phyloP scores from a whole-genome alignment of 2,888 invertebrate species.

The Hypolimnas misippus region DNA sequence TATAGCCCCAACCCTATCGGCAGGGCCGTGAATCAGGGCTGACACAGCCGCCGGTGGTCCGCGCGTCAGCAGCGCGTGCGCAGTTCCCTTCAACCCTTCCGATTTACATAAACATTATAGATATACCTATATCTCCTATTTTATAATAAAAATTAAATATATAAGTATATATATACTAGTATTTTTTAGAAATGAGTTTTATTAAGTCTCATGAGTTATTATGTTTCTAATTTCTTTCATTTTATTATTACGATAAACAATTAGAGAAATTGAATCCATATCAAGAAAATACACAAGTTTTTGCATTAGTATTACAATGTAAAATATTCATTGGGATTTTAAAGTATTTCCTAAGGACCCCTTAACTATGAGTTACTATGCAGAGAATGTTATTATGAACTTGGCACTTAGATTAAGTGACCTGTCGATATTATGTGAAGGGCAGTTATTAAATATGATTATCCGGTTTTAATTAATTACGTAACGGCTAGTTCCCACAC shows the following conservation, averaged over 20 bases:
- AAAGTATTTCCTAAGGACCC: neutral
- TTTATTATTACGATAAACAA: too few species aligned
- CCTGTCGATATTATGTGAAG: neutral
- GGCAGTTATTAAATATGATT: neutral
- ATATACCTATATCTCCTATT: constrained; percentile 26
- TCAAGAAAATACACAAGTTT: too few species aligned
- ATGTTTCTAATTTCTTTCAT: too few species aligned
- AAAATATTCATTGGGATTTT: neutral
- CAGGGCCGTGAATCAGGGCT: constrained; percentile 78
- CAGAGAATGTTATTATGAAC: neutral
- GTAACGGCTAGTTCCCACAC: constrained; percentile 9
- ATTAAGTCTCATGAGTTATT: too few species aligned
- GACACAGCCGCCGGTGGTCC: constrained; percentile 79
- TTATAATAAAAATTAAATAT: neutral
- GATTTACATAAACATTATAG: constrained; percentile 66
- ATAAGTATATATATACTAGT: neutral
- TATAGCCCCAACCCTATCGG: constrained; percentile 59
- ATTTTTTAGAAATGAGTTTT: too few species aligned
- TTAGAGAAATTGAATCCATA: too few species aligned
- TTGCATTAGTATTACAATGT: neutral
- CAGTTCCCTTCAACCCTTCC: constrained; percentile 68
- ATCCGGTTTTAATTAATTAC: constrained; percentile 1
- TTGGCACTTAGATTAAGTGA: neutral
- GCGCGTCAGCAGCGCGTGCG: constrained; percentile 76
- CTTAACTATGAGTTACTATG: neutral